phyloP scores from a whole-genome alignment of 1,140 invertebrate species.

The Manduca sexta region DNA sequence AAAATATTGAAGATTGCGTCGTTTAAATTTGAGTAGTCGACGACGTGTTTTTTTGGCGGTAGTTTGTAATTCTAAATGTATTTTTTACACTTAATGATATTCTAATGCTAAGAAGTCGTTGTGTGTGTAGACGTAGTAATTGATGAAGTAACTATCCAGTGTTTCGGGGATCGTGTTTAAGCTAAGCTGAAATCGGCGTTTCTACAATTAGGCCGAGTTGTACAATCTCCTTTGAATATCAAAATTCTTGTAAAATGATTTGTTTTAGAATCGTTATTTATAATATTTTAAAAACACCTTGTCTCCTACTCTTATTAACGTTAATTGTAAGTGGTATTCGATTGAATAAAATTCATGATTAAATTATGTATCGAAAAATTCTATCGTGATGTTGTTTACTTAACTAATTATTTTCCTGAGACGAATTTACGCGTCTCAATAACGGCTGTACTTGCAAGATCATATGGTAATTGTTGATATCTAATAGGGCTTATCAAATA shows the following conservation, averaged over 20 bases:
- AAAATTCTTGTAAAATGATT: constrained; percentile 30
- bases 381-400: background rate
- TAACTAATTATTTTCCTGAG: background rate
- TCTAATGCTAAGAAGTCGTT: background rate
- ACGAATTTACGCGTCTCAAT: too few relatives aligned
- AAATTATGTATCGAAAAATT: constrained; percentile 12
- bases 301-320: constrained; percentile 20
- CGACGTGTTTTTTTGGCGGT: background rate
- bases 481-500: too few relatives aligned
- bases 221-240: too few relatives aligned
- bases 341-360: constrained; percentile 27
- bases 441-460: too few relatives aligned
- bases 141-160: background rate
- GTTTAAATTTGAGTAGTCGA: too few relatives aligned
- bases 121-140: background rate
- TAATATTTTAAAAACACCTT: constrained; percentile 31
- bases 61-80: too few relatives aligned
- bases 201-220: too few relatives aligned
- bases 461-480: too few relatives aligned
- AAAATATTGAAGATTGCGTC: too few relatives aligned
- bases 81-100: background rate
- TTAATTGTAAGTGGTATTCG: background rate
- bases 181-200: background rate
- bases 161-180: background rate
- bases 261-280: constrained; percentile 54